A percentile compares a stretch with the other conserved stretches of the same genome.
phyloP scores from a whole-genome alignment of 2,113 vertebrate genomes.

The Sisor rabdophorus region DNA sequence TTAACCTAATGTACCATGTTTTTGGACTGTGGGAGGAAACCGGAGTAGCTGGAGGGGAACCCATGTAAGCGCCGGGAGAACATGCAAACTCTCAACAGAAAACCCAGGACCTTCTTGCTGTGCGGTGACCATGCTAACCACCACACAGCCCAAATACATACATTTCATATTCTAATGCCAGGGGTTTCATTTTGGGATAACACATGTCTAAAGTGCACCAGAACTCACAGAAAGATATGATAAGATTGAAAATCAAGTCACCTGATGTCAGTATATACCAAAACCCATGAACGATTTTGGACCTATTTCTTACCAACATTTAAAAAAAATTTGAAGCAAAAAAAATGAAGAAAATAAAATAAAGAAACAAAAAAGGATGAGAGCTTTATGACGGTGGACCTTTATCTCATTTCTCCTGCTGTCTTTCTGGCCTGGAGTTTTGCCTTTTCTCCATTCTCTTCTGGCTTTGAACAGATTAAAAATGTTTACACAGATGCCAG shows the following conservation, averaged over 20 bases:
- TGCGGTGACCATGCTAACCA: too few species aligned
- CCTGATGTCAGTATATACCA: not conserved
- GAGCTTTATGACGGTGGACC: not conserved
- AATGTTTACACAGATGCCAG: slow-evolving; percentile 38
- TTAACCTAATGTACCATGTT: too few species aligned
- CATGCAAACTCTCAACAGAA: too few species aligned
- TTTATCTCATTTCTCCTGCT: slow-evolving; percentile 13
- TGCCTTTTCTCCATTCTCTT: slow-evolving; percentile 16
- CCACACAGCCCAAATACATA: not conserved
- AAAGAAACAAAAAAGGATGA: not conserved
- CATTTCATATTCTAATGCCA: not conserved
- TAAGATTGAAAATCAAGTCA: not conserved
- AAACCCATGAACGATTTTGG: not conserved
- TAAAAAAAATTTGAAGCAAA: not conserved
- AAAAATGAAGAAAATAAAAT: not conserved
- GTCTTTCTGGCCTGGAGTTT: slow-evolving; percentile 15
- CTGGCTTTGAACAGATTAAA: slow-evolving; percentile 24
- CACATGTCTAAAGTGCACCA: not conserved
- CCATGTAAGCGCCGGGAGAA: too few species aligned
- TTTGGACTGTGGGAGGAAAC: too few species aligned
- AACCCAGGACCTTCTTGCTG: too few species aligned
- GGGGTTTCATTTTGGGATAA: not conserved
- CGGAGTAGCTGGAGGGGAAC: too few species aligned
- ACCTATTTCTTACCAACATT: not conserved
- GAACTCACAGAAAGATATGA: not conserved